These are phyloP conservation scores for Aldabrachelys gigantea DNA, from an alignment of 2,113 vertebrate genomes.

Conservation along the genomic window DNA sequence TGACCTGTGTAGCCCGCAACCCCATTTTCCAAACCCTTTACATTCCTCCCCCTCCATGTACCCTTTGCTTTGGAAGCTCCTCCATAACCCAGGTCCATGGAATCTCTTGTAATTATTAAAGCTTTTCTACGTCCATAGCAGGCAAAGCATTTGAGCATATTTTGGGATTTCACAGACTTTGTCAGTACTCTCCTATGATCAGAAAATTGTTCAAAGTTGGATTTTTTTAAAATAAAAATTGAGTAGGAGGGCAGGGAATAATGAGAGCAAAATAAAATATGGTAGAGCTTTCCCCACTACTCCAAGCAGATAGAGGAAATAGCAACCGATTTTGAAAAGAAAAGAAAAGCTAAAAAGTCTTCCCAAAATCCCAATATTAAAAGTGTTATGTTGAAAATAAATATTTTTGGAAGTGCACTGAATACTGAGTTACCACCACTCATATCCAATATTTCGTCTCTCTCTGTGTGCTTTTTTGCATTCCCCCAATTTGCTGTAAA, in stretches of 20 bases:
- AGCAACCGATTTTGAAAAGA: background rate
- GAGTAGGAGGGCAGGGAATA: background rate
- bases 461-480: background rate
- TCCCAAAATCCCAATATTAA: background rate
- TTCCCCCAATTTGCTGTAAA: background rate
- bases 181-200: background rate
- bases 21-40: background rate
- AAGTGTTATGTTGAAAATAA: background rate
- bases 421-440: background rate
- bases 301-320: background rate
- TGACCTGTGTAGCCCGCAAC: background rate
- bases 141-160: background rate
- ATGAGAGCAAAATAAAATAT: background rate
- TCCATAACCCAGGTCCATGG: background rate
- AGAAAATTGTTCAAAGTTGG: background rate
- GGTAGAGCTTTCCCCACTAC: background rate
- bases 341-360: background rate
- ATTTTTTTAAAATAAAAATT: background rate
- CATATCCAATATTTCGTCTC: background rate
- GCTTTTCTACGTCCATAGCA: background rate
- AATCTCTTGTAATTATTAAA: background rate
- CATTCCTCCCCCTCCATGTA: background rate
- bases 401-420: background rate
- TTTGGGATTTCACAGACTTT: background rate
- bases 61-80: fast-evolving